These are phyloP conservation scores for Smittia sp. DNA, from an alignment of 2,888 invertebrate genomes.

Conservation along the genomic window DNA sequence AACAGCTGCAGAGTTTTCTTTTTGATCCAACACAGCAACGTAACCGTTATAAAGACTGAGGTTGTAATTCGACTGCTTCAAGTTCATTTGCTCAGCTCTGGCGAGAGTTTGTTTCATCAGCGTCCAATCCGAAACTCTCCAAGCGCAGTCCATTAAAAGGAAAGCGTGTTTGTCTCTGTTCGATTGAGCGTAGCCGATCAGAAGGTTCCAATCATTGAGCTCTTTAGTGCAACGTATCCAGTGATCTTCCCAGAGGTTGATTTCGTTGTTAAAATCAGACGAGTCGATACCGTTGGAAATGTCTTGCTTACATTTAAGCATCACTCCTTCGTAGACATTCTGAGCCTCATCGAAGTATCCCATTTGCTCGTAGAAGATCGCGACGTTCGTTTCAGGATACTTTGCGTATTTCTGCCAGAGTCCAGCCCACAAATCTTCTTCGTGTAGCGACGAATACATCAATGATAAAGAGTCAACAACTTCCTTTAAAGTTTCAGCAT, in stretches of 20 bases:
- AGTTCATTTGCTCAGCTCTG: constrained; percentile 89
- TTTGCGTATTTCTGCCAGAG: constrained; percentile 92
- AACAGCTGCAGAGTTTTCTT: constrained; percentile 73
- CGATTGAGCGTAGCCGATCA: constrained; percentile 83
- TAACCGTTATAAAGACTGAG: constrained; percentile 91
- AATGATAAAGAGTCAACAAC: constrained; percentile 76
- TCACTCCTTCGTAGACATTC: constrained; percentile 81
- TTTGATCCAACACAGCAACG: constrained; percentile 81
- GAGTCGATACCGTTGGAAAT: constrained; percentile 71
- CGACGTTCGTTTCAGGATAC: constrained; percentile 85
- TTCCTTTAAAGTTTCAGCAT: constrained; percentile 43
- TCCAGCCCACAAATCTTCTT: constrained; percentile 96
- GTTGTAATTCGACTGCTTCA: constrained; percentile 67
- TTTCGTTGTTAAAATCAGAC: constrained; percentile 72
- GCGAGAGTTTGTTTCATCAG: constrained; percentile 89
- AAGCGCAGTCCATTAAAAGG: constrained; percentile 87
- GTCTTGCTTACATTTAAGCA: constrained; percentile 84
- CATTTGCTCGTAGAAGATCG: constrained; percentile 91
- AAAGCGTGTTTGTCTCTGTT: constrained; percentile 79
- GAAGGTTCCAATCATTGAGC: constrained; percentile 92
- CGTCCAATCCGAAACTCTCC: constrained; percentile 92
- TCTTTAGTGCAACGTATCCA: constrained; percentile 92
- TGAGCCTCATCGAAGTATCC: constrained; percentile 94
- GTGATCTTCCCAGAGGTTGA: constrained; percentile 76
- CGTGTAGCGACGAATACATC: constrained; percentile 84